These are phyloP conservation scores for Andrena flavipes DNA, from an alignment of 2,888 invertebrate genomes.

Conservation along the genomic window DNA sequence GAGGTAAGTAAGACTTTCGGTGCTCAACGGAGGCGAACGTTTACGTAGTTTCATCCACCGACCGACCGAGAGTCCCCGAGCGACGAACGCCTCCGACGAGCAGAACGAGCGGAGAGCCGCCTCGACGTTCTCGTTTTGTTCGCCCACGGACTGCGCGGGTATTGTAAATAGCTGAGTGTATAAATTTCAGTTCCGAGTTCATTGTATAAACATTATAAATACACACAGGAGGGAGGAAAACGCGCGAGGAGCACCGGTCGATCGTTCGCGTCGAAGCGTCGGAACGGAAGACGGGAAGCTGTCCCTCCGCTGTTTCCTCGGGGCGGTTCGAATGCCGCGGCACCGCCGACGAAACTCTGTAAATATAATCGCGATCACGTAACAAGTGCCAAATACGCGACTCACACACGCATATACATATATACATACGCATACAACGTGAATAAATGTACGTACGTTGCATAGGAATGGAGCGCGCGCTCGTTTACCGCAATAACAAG, in stretches of 20 bases:
- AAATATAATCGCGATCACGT: constrained; percentile 68
- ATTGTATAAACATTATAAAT: constrained; percentile 77
- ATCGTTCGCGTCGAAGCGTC: constrained; percentile 33
- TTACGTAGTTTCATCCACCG: constrained; percentile 65
- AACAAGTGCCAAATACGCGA: constrained; percentile 72
- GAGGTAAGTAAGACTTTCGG: constrained; percentile 65
- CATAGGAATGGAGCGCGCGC: constrained; percentile 29
- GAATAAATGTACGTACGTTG: constrained; percentile 15
- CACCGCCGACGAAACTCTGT: constrained; percentile 56
- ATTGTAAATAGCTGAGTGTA: constrained; percentile 82
- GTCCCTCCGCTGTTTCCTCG: constrained; percentile 8
- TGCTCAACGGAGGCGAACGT: constrained; percentile 68
- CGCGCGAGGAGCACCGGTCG: constrained; percentile 30
- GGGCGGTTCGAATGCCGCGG: constrained; percentile 38
- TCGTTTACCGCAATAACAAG: constrained; percentile 43
- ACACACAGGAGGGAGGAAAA: constrained; percentile 4
- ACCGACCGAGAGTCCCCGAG: constrained; percentile 15
- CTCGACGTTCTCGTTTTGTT: constrained; percentile 8
- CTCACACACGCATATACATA: constrained; percentile 33
- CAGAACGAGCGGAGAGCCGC: constrained; percentile 4
- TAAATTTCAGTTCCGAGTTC: constrained; percentile 76
- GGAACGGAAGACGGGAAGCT: not conserved
- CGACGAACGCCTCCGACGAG: not conserved
- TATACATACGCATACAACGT: constrained; percentile 12
- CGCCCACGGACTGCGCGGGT: constrained; percentile 39